These are phyloP conservation scores for Thyatira batis DNA, from an alignment of 2,888 invertebrate species.

Conservation along the genomic window DNA sequence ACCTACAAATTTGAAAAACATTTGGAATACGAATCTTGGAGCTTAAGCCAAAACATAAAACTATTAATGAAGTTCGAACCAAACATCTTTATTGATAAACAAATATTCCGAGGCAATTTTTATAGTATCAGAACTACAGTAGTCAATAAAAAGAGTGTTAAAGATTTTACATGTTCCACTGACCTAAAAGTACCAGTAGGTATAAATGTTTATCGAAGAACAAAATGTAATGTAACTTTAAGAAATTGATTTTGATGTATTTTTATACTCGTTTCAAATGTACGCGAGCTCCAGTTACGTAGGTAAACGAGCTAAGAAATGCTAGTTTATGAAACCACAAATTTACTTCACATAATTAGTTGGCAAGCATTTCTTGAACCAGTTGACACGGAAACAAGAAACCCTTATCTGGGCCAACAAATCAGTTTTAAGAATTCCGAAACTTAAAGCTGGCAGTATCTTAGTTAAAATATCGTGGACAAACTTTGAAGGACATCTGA, in stretches of 20 bases:
- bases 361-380: not conserved
- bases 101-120: too few species aligned
- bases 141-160: not conserved
- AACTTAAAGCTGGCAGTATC: not conserved
- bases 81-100: not conserved
- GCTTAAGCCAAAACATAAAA: not conserved
- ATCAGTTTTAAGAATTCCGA: not conserved
- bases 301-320: too few species aligned
- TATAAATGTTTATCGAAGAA: not conserved
- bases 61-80: too few species aligned
- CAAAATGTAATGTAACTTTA: not conserved
- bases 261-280: too few species aligned
- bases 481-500: not conserved
- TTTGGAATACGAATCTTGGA: not conserved
- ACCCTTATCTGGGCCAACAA: not conserved
- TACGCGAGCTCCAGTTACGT: too few species aligned
- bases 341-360: too few species aligned
- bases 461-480: not conserved
- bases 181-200: not conserved
- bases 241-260: not conserved
- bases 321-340: too few species aligned
- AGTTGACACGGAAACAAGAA: not conserved
- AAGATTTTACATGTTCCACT: not conserved
- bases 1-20: not conserved
- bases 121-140: too few species aligned